Conservation (phyloP, 1,140 invertebrate genomes). For the Brachionus rubens region DNA sequence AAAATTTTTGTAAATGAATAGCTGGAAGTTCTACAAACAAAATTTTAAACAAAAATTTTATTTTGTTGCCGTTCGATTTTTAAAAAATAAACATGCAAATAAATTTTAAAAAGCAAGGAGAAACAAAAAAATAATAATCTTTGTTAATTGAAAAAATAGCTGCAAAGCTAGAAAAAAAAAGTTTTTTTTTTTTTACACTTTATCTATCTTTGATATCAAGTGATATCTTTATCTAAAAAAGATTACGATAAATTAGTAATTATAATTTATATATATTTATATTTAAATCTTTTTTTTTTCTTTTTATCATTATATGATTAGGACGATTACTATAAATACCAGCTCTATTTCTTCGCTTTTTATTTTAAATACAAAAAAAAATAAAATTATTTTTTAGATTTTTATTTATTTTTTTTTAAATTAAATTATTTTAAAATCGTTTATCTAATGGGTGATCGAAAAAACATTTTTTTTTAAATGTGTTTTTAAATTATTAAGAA, state of each 20-base stretch:
- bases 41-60: too few species aligned
- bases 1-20: too few species aligned
- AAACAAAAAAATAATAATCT: too few species aligned
- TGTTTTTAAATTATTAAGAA: too few species aligned
- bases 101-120: too few species aligned
- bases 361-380: neutral
- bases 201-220: slow-evolving; percentile 46
- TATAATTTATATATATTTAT: slow-evolving; percentile 42
- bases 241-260: slow-evolving; percentile 45
- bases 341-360: slow-evolving; percentile 2
- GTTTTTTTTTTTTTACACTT: slow-evolving; percentile 26
- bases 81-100: too few species aligned
- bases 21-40: too few species aligned
- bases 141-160: slow-evolving; percentile 4
- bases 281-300: slow-evolving; percentile 41
- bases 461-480: too few species aligned
- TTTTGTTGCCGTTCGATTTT: too few species aligned
- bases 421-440: too few species aligned
- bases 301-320: slow-evolving; percentile 44
- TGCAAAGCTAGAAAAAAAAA: slow-evolving; percentile 1
- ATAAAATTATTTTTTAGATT: neutral
- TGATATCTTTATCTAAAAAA: slow-evolving; percentile 45
- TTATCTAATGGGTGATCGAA: too few species aligned
- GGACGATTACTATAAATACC: slow-evolving; percentile 38
- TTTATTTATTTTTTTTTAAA: neutral